Base-by-base conservation (phyloP, 2,888 invertebrate species). In the Gibbula magus region DNA sequence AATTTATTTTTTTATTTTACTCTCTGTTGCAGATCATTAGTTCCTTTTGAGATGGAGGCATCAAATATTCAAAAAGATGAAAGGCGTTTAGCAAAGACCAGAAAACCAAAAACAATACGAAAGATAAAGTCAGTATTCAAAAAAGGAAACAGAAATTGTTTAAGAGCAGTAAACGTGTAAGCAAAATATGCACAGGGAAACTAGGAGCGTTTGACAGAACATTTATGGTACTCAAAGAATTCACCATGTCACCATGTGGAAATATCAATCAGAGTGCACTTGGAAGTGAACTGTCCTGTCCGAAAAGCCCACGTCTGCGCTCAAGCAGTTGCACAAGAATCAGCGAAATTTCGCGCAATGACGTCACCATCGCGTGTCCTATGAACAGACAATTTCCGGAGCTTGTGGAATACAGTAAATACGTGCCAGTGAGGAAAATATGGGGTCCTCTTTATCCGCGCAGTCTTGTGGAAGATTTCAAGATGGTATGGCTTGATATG, bases 401-500 rank as follows among this genome's bases (percentile, higher is more conserved):
- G 8, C 45, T 74, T 22, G 25, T 10, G n/a, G 76, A 76, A 51
- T 81, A 79, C 35, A 39, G 78, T 5, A 81, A 81, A 52, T 81
- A 52, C 54, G 78, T 83, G 32, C 83, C 83, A 18, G 56, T 83
- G 16, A n/a, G 56, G 10, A 66, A 77, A 29, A 45, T 39, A 25
- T 39, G 75, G 32, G 73, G 54, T 7, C 75, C 61, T 13, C 61
- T 70, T 53, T 76, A 79, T 56, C 79, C 80, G 18, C n/a, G 70
- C 3, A 51, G 56, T 32, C 51, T 70, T 53, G 45, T 77, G n/a
- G 78, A 77, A n/a, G 52, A 52, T 66, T 78, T 80, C 25, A 76
- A 78, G 25, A 54, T 67, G 53, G 81, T 80, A 22, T 83, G 79
- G 79, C 54, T 83, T 51, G 83, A 83, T 45, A 56, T 83, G 20